phyloP scores from a whole-genome alignment of 2,888 invertebrate species.

The Pheosia gnoma region DNA sequence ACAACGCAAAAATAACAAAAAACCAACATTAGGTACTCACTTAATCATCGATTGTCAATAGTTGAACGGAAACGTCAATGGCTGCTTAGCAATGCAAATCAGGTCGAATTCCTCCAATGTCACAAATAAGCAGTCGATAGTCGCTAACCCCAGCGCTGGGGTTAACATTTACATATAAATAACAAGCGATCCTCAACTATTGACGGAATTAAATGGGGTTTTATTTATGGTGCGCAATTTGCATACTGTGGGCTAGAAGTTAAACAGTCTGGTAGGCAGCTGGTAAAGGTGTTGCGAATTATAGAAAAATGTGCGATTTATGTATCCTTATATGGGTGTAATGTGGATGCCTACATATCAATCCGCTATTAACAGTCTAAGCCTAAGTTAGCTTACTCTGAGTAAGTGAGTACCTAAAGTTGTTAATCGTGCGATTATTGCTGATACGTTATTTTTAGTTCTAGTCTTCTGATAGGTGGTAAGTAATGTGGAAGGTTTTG shows the following conservation, averaged over 20 bases:
- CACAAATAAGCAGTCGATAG: slow-evolving; percentile 54
- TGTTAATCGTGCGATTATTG: no score
- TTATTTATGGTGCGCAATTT: slow-evolving; percentile 51
- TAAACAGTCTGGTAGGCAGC: slow-evolving; percentile 43
- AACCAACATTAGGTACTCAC: slow-evolving; percentile 51
- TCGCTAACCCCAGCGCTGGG: slow-evolving; percentile 51
- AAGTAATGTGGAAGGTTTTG: no score
- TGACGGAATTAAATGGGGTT: slow-evolving; percentile 61
- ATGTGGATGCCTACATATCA: slow-evolving; percentile 1
- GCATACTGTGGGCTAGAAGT: slow-evolving; percentile 41
- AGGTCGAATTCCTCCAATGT: slow-evolving; percentile 69
- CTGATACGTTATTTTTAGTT: no score
- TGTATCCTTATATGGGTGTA: slow-evolving; percentile 6
- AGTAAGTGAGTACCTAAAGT: no score
- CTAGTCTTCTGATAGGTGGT: no score
- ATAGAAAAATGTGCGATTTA: slow-evolving; percentile 10
- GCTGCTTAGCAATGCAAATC: slow-evolving; percentile 76
- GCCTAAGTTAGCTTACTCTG: no score
- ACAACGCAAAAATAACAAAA: slow-evolving; percentile 58
- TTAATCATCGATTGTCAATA: slow-evolving; percentile 74
- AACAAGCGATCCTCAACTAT: slow-evolving; percentile 77
- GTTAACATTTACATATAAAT: slow-evolving; percentile 79
- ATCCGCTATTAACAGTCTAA: neutral
- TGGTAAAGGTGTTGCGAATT: slow-evolving; percentile 36
- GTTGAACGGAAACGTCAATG: slow-evolving; percentile 53